Conservation (phyloP, 2,113 vertebrate genomes). For the Pandion haliaetus region DNA sequence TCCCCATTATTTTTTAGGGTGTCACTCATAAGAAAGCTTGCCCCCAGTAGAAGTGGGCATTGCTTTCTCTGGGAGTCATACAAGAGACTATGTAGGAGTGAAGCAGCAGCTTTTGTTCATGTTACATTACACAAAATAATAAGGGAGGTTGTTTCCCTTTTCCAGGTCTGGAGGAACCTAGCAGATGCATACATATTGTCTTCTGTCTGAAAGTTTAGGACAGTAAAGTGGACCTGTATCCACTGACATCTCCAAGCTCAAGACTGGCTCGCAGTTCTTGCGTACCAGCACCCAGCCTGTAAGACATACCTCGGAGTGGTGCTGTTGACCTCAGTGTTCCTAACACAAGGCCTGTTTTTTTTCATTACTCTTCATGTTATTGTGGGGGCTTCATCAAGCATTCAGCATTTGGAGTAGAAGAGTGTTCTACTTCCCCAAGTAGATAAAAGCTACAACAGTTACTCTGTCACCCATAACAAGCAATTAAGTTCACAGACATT, state of each 20-base stretch:
- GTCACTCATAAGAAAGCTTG: not conserved
- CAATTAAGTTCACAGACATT: not conserved
- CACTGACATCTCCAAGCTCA: not conserved
- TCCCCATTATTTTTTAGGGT: not conserved
- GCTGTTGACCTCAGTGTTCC: not conserved
- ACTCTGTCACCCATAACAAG: not conserved
- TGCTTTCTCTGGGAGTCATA: slow-evolving; percentile 6
- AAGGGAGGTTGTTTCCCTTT: not conserved
- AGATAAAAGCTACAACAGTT: not conserved
- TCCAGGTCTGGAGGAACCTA: not conserved
- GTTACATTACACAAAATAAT: not conserved
- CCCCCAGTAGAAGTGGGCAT: not conserved
- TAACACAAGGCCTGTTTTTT: not conserved
- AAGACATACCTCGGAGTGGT: not conserved
- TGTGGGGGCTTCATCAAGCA: not conserved
- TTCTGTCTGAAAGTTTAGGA: not conserved
- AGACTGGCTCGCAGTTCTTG: not conserved
- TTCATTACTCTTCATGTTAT: not conserved
- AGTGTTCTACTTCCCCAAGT: not conserved
- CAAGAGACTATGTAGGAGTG: not conserved
- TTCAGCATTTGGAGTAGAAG: not conserved
- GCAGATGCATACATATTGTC: fast-evolving
- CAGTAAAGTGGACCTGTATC: not conserved
- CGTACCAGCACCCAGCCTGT: not conserved
- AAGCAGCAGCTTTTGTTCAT: not conserved